phyloP scores from a whole-genome alignment of 1,140 invertebrate species.

The Sitophilus oryzae region DNA sequence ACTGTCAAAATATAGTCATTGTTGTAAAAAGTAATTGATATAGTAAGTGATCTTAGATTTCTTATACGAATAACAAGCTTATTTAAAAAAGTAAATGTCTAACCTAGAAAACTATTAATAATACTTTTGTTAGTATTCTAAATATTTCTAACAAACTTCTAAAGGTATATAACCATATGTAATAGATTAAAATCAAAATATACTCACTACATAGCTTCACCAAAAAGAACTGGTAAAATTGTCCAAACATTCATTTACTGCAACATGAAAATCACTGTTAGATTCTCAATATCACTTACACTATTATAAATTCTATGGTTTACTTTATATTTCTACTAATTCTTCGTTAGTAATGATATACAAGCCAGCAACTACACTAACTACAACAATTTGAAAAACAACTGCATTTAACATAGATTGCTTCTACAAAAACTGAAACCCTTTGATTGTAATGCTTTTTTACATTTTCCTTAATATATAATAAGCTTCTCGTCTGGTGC shows the following conservation, averaged over 20 bases:
- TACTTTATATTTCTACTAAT: background rate
- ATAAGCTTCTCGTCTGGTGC: background rate
- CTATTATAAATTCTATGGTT: background rate
- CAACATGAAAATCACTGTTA: constrained; percentile 19
- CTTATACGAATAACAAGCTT: too few relatives aligned
- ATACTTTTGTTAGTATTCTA: background rate
- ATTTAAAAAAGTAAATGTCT: too few relatives aligned
- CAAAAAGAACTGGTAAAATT: constrained; percentile 16
- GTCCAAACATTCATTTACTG: constrained; percentile 29
- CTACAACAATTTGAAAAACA: constrained; percentile 14
- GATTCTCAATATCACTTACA: background rate
- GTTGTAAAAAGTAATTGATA: too few relatives aligned
- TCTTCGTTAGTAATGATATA: background rate
- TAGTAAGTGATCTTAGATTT: too few relatives aligned
- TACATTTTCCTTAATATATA: background rate
- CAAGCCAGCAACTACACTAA: background rate
- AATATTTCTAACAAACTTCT: background rate
- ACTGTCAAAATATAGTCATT: too few relatives aligned
- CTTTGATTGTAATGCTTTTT: background rate
- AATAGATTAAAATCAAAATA: background rate
- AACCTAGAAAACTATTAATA: constrained; percentile 15
- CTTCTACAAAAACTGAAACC: constrained; percentile 8
- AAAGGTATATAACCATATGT: background rate
- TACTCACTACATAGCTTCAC: constrained; percentile 44
- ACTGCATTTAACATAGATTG: constrained; percentile 22